A percentile compares a stretch with the other conserved stretches of the same genome.
Evolutionary conservation across 2,888 invertebrate genomes (phyloP).

Genomic region (Standfussiana lucernea): DNA sequence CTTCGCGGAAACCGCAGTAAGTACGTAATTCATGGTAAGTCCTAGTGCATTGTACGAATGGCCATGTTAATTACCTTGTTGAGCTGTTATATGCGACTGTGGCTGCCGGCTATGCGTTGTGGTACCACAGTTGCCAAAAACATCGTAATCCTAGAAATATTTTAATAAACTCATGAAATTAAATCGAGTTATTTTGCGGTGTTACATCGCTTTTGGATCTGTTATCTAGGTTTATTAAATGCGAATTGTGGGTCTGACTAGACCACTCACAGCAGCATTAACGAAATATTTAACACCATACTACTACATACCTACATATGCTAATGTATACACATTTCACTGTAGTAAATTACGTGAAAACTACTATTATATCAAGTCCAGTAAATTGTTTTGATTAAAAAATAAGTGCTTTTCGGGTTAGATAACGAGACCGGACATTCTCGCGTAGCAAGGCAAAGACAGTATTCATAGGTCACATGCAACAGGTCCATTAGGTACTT

Average conservation of each 20-base stretch:
- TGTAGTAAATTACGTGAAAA: not conserved
- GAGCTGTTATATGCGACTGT: conserved; percentile 53
- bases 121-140: conserved; percentile 49
- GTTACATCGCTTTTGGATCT: not conserved
- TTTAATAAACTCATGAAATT: conserved; percentile 16
- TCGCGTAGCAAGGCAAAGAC: conserved; percentile 63
- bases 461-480: conserved; percentile 80
- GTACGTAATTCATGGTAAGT: conserved; percentile 49
- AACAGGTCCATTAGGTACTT: conserved; percentile 86
- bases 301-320: not conserved
- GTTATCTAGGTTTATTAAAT: not conserved
- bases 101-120: conserved; percentile 15
- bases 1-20: conserved; percentile 30
- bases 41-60: conserved; percentile 42
- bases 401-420: conserved; percentile 16
- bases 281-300: not conserved
- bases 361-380: not conserved
- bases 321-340: not conserved
- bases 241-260: conserved; percentile 1
- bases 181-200: conserved; percentile 1
- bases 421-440: conserved; percentile 43
- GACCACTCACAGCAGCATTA: not conserved
- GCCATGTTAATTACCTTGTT: conserved; percentile 56
- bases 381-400: not conserved
- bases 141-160: conserved; percentile 32